phyloP scores from a whole-genome alignment of 2,113 vertebrate species.

The Pseudorhombus dupliciocellatus region DNA sequence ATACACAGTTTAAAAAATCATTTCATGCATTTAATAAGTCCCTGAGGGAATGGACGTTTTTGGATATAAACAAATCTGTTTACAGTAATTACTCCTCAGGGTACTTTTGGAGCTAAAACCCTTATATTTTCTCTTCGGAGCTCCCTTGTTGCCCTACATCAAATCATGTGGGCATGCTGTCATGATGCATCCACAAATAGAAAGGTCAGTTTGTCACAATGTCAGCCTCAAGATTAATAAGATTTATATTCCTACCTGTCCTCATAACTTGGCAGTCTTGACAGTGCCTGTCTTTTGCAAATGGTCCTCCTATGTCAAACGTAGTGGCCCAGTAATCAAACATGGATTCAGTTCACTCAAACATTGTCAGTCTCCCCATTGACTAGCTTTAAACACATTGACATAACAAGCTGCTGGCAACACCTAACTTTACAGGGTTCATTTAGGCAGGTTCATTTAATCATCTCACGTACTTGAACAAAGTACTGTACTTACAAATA shows the following conservation, averaged over 20 bases:
- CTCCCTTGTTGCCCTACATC: not conserved
- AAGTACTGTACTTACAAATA: not conserved
- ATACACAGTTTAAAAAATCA: not conserved
- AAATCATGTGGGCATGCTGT: not conserved
- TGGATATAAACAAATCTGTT: not conserved
- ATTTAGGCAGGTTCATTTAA: not conserved
- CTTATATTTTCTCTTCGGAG: not conserved
- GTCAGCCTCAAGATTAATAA: not conserved
- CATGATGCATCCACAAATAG: not conserved
- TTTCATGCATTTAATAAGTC: not conserved
- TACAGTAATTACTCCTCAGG: not conserved
- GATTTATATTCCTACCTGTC: not conserved
- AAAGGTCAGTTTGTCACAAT: conserved; percentile 8
- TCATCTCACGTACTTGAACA: not conserved
- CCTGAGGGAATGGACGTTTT: not conserved
- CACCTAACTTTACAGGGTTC: not conserved
- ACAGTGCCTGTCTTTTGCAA: not conserved
- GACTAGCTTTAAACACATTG: not conserved
- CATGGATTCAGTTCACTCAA: not conserved
- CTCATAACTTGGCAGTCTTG: not conserved
- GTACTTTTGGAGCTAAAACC: not conserved
- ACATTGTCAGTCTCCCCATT: not conserved
- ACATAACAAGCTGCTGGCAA: not conserved
- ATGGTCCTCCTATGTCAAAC: not conserved
- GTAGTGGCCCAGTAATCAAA: not conserved